phyloP scores from a whole-genome alignment of 2,888 invertebrate genomes.

The Ferdinandea cuprea region DNA sequence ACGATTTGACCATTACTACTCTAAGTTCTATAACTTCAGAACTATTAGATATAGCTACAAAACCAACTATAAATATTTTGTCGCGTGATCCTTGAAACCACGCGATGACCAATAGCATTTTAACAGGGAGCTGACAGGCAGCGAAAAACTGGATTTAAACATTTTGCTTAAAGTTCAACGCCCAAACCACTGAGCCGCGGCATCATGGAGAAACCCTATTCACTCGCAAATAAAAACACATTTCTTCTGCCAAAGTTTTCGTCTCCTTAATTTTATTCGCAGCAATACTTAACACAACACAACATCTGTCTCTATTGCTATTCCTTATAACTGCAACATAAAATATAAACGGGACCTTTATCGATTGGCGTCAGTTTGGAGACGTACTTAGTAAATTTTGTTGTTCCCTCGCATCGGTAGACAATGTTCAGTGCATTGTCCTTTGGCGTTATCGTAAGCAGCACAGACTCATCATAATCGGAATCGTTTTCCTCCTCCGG shows the following conservation, averaged over 20 bases:
- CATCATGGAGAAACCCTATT: too few relatives aligned
- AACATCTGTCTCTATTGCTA: slow-evolving; percentile 67
- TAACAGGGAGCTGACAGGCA: too few relatives aligned
- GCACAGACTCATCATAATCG: slow-evolving; percentile 83
- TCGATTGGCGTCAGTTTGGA: slow-evolving; percentile 80
- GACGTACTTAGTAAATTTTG: slow-evolving; percentile 82
- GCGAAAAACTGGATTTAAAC: too few relatives aligned
- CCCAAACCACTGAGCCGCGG: too few relatives aligned
- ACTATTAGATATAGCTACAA: too few relatives aligned
- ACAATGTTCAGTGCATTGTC: slow-evolving; percentile 89
- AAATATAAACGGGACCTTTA: slow-evolving; percentile 81
- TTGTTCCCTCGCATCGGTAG: slow-evolving; percentile 84
- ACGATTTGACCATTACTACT: too few relatives aligned
- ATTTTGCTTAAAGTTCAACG: too few relatives aligned
- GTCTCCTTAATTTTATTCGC: slow-evolving; percentile 48
- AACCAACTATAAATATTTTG: too few relatives aligned
- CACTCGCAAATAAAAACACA: slow-evolving; percentile 2
- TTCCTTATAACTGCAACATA: slow-evolving; percentile 82
- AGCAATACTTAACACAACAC: not conserved
- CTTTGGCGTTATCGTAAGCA: slow-evolving; percentile 86
- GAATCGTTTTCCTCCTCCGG: slow-evolving; percentile 82
- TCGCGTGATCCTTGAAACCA: too few relatives aligned
- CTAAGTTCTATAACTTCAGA: too few relatives aligned
- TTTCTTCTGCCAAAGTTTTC: not conserved
- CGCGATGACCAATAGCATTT: too few relatives aligned